Base-by-base conservation (phyloP, 2,113 vertebrate species). In the Bufo gargarizans region DNA sequence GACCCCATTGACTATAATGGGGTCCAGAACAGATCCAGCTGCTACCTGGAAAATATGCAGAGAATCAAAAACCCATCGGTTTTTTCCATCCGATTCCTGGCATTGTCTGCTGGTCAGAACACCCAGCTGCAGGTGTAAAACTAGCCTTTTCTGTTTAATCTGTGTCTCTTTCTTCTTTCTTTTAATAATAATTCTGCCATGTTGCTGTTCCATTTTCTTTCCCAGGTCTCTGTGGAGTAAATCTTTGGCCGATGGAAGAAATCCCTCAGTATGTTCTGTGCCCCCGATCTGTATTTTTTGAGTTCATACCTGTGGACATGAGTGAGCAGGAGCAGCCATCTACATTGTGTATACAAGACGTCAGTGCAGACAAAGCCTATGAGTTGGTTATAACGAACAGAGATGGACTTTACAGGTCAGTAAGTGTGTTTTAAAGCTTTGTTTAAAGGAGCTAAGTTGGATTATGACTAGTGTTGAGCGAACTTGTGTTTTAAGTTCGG, bases 211-310 rank as follows among this genome's bases (percentile, higher is more conserved):
- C 71, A 33, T 72, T 56, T 9, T 86, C 4, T 49, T 71, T 11
- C 89, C 86, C 92, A 99, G 98, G 96, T 63, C 91, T 96, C 13
- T 92, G 97, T 0, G 97, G 96, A 84, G 92, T 99, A 85, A 99
- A 97, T 93, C 91, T 97, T 85, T 97, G 97, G 96, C 97, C 96
- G 0, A 87, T 90, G 78, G 90, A 95, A 61, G 89, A 91, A 4
- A 86, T 0, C 0, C 93, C 95, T 1, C 92, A 85, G 17, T 99
- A 99, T 91, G 89, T 99, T 79, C 94, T 99, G 81, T 94, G 95
- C 84, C 97, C 97, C 0, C 94, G 95, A n/a, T 94, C 94, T 82
- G 96, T 97, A 91, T 97, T 99, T 91, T 96, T 91, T 0, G 97
- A 99, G 93, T 97, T 99, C 93, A 94, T 99, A 56, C 96, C 93